These are phyloP conservation scores for Saxidomus purpurata DNA, from an alignment of 1,140 invertebrate genomes.

Conservation along the genomic window DNA sequence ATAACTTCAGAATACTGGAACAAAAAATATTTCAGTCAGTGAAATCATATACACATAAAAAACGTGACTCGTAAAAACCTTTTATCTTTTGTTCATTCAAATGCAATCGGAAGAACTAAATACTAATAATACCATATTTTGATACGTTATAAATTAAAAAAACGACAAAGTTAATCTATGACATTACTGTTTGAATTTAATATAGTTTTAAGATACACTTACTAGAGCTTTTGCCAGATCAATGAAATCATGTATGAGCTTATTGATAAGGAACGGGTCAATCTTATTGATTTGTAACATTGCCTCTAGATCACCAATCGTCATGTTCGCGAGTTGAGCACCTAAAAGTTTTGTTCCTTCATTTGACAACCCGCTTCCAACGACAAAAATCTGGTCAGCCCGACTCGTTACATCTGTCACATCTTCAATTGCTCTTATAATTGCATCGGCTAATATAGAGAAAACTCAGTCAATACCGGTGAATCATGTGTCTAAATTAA, in stretches of 20 bases:
- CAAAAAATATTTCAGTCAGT: neutral
- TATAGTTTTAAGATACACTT: too few species aligned
- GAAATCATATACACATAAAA: too few species aligned
- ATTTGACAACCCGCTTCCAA: constrained; percentile 73
- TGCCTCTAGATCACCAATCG: constrained; percentile 74
- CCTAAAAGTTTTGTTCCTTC: constrained; percentile 72
- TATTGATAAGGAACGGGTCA: constrained; percentile 70
- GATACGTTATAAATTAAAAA: too few species aligned
- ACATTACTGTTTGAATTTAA: too few species aligned
- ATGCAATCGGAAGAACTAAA: too few species aligned
- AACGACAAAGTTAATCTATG: too few species aligned
- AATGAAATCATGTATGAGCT: constrained; percentile 73
- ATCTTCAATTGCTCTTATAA: constrained; percentile 59
- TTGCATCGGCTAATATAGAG: constrained; percentile 51
- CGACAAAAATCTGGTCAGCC: constrained; percentile 69
- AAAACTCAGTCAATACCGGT: too few species aligned
- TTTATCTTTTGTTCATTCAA: too few species aligned
- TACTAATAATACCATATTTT: too few species aligned
- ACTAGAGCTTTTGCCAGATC: constrained; percentile 72
- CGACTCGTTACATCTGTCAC: constrained; percentile 58
- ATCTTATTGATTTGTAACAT: constrained; percentile 75
- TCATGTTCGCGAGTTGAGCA: constrained; percentile 77
- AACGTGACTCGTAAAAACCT: too few species aligned
- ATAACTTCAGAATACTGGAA: constrained; percentile 75
- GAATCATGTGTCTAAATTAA: too few species aligned